Evolutionary conservation across 2,888 invertebrate species (phyloP).

Genomic region (Megastigmus dorsalis): DNA sequence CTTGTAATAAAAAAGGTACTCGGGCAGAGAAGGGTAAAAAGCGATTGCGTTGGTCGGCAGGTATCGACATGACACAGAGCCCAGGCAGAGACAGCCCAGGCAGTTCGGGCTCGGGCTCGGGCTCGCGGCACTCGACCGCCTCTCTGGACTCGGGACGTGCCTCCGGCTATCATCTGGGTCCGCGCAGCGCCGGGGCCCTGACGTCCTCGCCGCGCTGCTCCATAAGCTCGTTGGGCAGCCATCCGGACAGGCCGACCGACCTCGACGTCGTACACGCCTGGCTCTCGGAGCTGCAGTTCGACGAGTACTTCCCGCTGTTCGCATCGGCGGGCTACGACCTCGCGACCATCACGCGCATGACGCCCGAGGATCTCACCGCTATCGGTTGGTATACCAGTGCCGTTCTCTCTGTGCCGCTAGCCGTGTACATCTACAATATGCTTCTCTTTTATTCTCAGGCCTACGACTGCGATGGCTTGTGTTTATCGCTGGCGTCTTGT

Average conservation of each 20-base stretch:
- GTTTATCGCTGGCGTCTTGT: too few relatives aligned
- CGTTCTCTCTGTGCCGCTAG: not conserved
- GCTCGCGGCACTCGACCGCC: constrained; percentile 92
- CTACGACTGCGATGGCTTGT: too few relatives aligned
- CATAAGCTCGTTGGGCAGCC: constrained; percentile 78
- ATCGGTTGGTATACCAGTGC: constrained; percentile 76
- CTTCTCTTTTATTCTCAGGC: too few relatives aligned
- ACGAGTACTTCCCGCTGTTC: constrained; percentile 95
- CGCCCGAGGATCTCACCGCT: constrained; percentile 94
- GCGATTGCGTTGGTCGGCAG: too few relatives aligned
- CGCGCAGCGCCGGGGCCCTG: constrained; percentile 77
- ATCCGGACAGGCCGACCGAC: constrained; percentile 78
- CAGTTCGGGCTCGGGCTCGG: constrained; percentile 90
- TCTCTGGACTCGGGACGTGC: constrained; percentile 94
- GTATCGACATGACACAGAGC: constrained; percentile 77
- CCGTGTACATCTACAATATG: too few relatives aligned
- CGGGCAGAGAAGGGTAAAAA: too few relatives aligned
- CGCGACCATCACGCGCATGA: constrained; percentile 98
- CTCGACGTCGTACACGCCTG: constrained; percentile 95
- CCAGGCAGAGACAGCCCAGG: constrained; percentile 96
- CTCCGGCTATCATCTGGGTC: constrained; percentile 83
- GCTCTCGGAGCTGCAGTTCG: constrained; percentile 94
- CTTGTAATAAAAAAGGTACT: too few relatives aligned
- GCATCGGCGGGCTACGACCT: constrained; percentile 97
- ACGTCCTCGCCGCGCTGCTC: constrained; percentile 81